Base-by-base conservation (phyloP, 1,140 invertebrate genomes). In the Rhopalosiphum padi region DNA sequence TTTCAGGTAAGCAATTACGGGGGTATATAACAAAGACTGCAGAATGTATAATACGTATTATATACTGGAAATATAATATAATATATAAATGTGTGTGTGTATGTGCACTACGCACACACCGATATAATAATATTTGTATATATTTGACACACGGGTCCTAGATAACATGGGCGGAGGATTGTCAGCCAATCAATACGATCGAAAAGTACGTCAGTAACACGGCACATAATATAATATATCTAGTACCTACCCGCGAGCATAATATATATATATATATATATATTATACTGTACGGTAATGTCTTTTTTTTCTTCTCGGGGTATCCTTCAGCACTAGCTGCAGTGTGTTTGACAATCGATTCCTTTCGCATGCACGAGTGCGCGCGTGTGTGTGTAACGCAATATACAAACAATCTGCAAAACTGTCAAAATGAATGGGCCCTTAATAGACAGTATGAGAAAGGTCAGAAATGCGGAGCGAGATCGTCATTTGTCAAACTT, bases 291-390 rank as follows among this genome's bases (percentile, higher is more conserved):
- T 83, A 77, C 55, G 60, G 60, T n/a, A 77, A 77, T 77, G 60
- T n/a, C 11, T 83, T 83, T 82, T 37, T 68, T 82, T 37, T 37
- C 22, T 37, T 83, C 22, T 2, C 35, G 7, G 3, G n/a, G 8
- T 83, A 37, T 83, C 22, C n/a, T 37, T 37, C 18, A 37, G 35
- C 7, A 60, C 11, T 30, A 25, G 21, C 21, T 23, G 77, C n/a
- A 37, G n/a, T 83, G 77, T 83, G 21, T 83, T 83, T 83, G 77
- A 83, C 77, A 83, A 83, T 37, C 77, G 77, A 83, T 83, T 83
- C 2, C n/a, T 83, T 83, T 83, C 21, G 35, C 35, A 37, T 83
- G 35, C 2, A 37, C 35, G 2, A 22, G 35, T 11, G 8, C 7
- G 53, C 9, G 53, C 4, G 60, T n/a, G 30, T 15, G 60, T 18